Evolutionary conservation across 2,113 vertebrate genomes (phyloP), one percentile per base, ranked within the genome.

Genomic region (Percopsis transmontana): DNA sequence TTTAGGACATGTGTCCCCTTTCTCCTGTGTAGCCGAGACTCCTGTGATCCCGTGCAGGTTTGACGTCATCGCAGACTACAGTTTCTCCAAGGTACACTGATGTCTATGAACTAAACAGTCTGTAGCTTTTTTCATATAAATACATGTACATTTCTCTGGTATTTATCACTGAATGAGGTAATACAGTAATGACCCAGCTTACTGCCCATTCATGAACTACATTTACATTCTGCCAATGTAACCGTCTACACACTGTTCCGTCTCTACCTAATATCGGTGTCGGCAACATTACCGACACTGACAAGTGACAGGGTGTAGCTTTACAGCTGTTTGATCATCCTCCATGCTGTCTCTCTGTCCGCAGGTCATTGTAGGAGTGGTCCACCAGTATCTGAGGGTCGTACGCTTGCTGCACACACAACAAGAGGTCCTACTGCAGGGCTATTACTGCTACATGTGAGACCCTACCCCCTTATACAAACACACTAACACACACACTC

Each of bases 381-480:
- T 91, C 40, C 91, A 96, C 85, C 95, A 96, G 87, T 94, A 94
- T 3, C 83, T 96, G 80, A 90, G 90, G 71, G 87, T 94, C 52
- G 83, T 91, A 0, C 72, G 2, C 18, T 64, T 85, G 12, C 85
- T 97, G 80, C 83, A 88, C 70, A 75, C 64, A 0, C 90, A 90
- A 78, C 78, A 88, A 80, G 93, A 95, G 54, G 72, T 96, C 51
- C 89, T 94, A 41, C 90, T 94, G 1, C 91, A 93, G 47, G 96
- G 95, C 7, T 92, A 93, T 11, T 91, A 94, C 81, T 92, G 92
- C 91, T 88, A 94, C 44, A 87, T 92, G 97, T 98, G 83, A 94
- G 95, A 91, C 47, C n/a, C n/a, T n/a, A n/a, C n/a, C n/a, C n/a
- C n/a, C n/a, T n/a, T n/a, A n/a, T n/a, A 16, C 6, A n/a, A 2